Evolutionary conservation across 2,797 vertebrate genomes (phyloP).

Genomic region (Enteromius radiatus): DNA sequence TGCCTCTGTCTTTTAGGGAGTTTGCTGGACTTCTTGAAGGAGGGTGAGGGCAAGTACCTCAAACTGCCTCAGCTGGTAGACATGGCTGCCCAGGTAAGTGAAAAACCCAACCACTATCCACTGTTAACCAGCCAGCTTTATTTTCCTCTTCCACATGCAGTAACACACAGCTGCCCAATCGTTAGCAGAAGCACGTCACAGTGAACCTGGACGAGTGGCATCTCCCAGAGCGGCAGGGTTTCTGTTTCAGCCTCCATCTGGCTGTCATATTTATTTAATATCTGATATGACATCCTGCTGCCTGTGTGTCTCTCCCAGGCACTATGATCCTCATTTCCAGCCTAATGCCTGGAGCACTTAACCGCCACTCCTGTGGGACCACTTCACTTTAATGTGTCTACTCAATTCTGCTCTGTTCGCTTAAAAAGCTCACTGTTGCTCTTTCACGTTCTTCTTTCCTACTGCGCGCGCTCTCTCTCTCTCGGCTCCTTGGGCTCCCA

Average conservation of each 20-base stretch:
- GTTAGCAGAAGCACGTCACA: slow-evolving; percentile 27
- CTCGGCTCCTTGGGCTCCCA: background rate
- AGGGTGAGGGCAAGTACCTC: slow-evolving; percentile 93
- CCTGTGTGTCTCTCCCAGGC: slow-evolving; percentile 30
- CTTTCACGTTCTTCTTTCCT: slow-evolving; percentile 46
- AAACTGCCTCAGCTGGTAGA: slow-evolving; percentile 97
- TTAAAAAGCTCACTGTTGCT: slow-evolving; percentile 62
- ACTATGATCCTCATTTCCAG: slow-evolving; percentile 55
- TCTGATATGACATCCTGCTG: slow-evolving; percentile 50
- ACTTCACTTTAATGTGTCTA: slow-evolving; percentile 65
- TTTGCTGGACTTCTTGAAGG: slow-evolving; percentile 95
- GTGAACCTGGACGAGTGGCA: slow-evolving; percentile 23
- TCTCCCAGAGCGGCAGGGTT: slow-evolving; percentile 41
- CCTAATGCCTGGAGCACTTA: slow-evolving; percentile 71
- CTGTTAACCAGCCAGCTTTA: slow-evolving; percentile 39
- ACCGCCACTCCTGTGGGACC: slow-evolving; percentile 68
- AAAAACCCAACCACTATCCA: slow-evolving; percentile 7
- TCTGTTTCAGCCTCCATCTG: slow-evolving; percentile 64
- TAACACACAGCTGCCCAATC: slow-evolving; percentile 31
- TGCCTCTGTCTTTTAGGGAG: slow-evolving; percentile 81
- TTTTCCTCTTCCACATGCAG: slow-evolving; percentile 8
- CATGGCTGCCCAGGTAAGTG: slow-evolving; percentile 95
- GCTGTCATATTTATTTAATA: slow-evolving; percentile 67
- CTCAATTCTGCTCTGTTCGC: slow-evolving; percentile 66
- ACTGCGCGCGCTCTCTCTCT: slow-evolving; percentile 15